Base-by-base conservation (phyloP, 2,888 invertebrate genomes). In the Apamea epomidion region DNA sequence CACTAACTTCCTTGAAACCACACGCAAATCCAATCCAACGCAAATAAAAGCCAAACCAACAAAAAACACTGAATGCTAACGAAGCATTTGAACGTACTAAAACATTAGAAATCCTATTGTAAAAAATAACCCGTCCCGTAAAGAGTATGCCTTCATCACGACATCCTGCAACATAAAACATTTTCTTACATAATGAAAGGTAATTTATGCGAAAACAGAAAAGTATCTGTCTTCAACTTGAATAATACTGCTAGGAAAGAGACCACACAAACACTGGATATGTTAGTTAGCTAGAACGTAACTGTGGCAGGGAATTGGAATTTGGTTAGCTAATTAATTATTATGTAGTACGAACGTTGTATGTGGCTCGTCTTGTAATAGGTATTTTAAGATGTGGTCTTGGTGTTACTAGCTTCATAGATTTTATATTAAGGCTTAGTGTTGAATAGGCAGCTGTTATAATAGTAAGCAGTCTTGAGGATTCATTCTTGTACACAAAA, bases 161-260 rank as follows among this genome's bases (percentile, higher is more conserved):
- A 95, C 94, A 96, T 96, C 96, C 96, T 94, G 95, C 76, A 86
- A 89, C 92, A 94, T 95, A 96, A 96, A 96, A 93, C 95, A 96
- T 95, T 95, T 93, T 91, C 92, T 92, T 93, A 93, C 94, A 93
- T 96, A 96, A 95, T 95, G 94, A 94, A 95, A 92, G 91, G 92
- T 95, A 94, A 96, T 95, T 95, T 96, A 96, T 96, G 94, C 95
- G 84, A 93, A 92, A 93, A 92, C 94, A 94, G 94, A 94, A 89
- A 94, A 93, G 93, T 93, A 95, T 95, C 94, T 92, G 92, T 95
- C 94, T 94, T 94, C 89, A 88, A 89, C 84, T 89, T 91, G 90
- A 92, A 89, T 89, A 90, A 90, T 90, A 88, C 69, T 78, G 74
- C 86, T 88, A 90, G 87, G 86, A 88, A 82, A 86, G 86, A 91